Evolutionary conservation across 1,140 invertebrate species (phyloP), one percentile per base, ranked within the genome.

Genomic region (Adoxophyes honmai): DNA sequence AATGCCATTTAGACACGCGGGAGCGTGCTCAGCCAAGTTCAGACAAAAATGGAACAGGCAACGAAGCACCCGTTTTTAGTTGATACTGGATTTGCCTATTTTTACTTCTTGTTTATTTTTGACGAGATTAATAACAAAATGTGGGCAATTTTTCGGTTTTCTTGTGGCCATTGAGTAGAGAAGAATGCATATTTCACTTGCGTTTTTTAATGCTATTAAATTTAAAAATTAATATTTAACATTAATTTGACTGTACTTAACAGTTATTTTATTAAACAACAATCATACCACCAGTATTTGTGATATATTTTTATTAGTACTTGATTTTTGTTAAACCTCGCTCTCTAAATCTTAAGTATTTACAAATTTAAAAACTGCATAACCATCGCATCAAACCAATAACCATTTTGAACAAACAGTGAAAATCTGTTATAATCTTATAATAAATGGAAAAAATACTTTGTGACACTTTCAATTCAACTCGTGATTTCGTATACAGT

Each of bases 261-360:
- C 42, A 48, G 10, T 4, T 42, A 42, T 18, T 16, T 10, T 39
- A 42, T 21, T 48, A 9, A 48, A 48, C n/a, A 7, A 13, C n/a
- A 36, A 36, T 68, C 74, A 80, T 74, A 81, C 77, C 76, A 81
- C 78, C 78, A 69, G 21, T 28, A 77, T 70, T 73, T 86, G 84
- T 84, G 81, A 87, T 85, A 87, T 87, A 84, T 82, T 78, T 71
- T 78, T 76, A 66, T 70, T 73, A 65, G 68, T 65, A 66, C 11
- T 36, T 71, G 72, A 72, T 77, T 75, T 71, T 75, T 64, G 56
- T 54, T 57, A 52, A 58, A 73, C 61, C 61, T 63, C 66, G 80
- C 84, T 87, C 84, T 87, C 81, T 85, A 87, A 65, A 72, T 77
- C 68, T n/a, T 54, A 37, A 54, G 34, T 15, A 54, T 9, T 13